phyloP scores from a whole-genome alignment of 2,888 invertebrate genomes.

The Sarcophaga carnaria region DNA sequence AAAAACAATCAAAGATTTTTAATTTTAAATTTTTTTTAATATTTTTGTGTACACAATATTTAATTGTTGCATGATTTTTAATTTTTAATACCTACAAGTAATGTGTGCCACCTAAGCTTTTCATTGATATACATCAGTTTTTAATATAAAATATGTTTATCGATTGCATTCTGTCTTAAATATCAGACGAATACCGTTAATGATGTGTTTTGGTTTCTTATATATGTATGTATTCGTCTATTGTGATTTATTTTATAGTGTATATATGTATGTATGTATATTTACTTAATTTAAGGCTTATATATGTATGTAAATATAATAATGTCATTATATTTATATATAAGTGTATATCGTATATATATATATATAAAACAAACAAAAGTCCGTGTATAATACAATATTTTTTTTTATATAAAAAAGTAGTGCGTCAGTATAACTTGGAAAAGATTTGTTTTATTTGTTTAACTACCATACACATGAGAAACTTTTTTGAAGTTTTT shows the following conservation, averaged over 20 bases:
- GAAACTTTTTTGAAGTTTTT: slow-evolving; percentile 29
- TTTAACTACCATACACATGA: slow-evolving; percentile 31
- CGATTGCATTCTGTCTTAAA: not conserved
- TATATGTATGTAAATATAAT: not conserved
- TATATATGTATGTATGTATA: slow-evolving; percentile 22
- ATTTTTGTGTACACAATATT: not conserved
- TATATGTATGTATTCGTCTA: slow-evolving; percentile 1
- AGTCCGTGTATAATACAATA: slow-evolving; percentile 65
- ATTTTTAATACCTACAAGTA: slow-evolving; percentile 26
- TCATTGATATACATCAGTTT: slow-evolving; percentile 43
- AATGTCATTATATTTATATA: not conserved
- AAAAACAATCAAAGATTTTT: not conserved
- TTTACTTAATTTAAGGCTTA: slow-evolving; percentile 1
- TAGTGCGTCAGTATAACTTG: slow-evolving; percentile 28
- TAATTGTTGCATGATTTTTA: not conserved
- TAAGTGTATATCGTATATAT: not conserved
- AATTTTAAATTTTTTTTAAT: not conserved
- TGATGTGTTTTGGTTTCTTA: slow-evolving; percentile 23
- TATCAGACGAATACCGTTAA: not conserved
- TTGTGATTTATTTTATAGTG: not conserved
- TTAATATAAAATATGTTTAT: no score
- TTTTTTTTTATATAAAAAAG: slow-evolving; percentile 54
- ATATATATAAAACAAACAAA: slow-evolving; percentile 33
- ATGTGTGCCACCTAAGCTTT: slow-evolving; percentile 54
- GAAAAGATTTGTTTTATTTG: slow-evolving; percentile 32